Evolutionary conservation across 2,888 invertebrate species (phyloP).

Genomic region (Apodemia zela): DNA sequence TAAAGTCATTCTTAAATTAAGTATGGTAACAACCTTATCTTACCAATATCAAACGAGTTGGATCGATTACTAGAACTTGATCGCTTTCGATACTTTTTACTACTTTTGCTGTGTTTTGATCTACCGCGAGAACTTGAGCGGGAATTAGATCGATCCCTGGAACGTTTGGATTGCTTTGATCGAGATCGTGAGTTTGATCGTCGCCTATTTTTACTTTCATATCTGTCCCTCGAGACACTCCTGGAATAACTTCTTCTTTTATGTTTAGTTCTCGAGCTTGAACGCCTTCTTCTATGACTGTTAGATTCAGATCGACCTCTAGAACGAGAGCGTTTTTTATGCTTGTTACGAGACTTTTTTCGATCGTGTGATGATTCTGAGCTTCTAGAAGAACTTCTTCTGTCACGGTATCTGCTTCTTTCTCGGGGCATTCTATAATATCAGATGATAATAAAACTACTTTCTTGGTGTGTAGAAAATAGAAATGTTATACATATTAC

Average conservation of each 20-base stretch:
- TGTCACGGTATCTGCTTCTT: constrained; percentile 63
- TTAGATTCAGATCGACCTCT: constrained; percentile 61
- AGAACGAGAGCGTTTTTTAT: constrained; percentile 61
- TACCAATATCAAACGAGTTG: constrained; percentile 65
- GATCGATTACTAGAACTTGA: constrained; percentile 61
- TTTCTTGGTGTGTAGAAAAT: background rate
- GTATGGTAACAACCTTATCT: background rate
- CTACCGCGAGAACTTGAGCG: constrained; percentile 57
- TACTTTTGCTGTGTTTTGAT: constrained; percentile 50
- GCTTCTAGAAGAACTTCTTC: constrained; percentile 63
- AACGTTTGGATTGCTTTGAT: constrained; percentile 45
- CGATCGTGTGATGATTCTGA: constrained; percentile 68
- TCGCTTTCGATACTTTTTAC: constrained; percentile 51
- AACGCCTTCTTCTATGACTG: constrained; percentile 54
- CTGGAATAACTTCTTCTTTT: constrained; percentile 62
- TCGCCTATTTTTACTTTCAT: constrained; percentile 58
- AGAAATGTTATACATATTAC: background rate
- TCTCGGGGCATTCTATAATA: constrained; percentile 56
- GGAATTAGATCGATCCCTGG: constrained; percentile 51
- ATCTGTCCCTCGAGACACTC: constrained; percentile 64
- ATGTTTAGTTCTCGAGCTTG: constrained; percentile 54
- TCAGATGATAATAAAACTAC: background rate
- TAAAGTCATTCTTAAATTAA: too few species aligned
- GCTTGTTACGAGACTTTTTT: constrained; percentile 63
- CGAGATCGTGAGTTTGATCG: constrained; percentile 56